A percentile compares a stretch with the other conserved stretches of the same genome.
Conservation (phyloP, 1,140 invertebrate species). For the Ceratosolen solmsi region DNA sequence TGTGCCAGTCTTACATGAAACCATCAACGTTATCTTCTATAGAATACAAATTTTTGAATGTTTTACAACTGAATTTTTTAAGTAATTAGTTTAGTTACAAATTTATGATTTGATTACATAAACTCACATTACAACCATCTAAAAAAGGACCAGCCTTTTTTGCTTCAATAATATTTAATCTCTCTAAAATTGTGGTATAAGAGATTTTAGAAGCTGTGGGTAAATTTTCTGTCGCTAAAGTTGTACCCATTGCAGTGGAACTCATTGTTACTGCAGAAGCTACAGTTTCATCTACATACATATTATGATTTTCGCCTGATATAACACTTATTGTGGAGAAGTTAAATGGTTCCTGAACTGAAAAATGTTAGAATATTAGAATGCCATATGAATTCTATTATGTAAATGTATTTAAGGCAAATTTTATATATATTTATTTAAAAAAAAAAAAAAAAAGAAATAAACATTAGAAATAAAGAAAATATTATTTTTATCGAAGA, state of each 20-base stretch:
- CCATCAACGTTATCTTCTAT: no score
- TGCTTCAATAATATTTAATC: conserved; percentile 78
- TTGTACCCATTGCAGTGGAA: conserved; percentile 27
- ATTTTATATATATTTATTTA: no score
- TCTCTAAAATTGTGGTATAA: conserved; percentile 70
- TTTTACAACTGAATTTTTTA: background rate
- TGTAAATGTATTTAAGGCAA: no score
- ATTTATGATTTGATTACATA: no score
- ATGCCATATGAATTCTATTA: conserved; percentile 14
- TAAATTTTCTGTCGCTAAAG: conserved; percentile 8
- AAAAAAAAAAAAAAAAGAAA: no score
- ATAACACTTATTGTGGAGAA: conserved; percentile 48
- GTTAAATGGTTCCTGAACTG: conserved; percentile 45
- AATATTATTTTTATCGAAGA: no score
- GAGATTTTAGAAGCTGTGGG: conserved; percentile 65
- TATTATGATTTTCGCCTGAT: conserved; percentile 46
- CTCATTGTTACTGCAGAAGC: conserved; percentile 48
- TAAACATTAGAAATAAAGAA: no score
- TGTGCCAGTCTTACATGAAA: no score
- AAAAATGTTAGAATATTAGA: conserved; percentile 7
- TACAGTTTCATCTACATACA: conserved; percentile 55
- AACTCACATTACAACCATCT: conserved; percentile 86
- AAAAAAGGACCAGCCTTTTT: conserved; percentile 85
- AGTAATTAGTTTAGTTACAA: no score
- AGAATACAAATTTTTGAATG: background rate